Evolutionary conservation across 2,888 invertebrate genomes (phyloP).

Genomic region (Agonum fuliginosum): DNA sequence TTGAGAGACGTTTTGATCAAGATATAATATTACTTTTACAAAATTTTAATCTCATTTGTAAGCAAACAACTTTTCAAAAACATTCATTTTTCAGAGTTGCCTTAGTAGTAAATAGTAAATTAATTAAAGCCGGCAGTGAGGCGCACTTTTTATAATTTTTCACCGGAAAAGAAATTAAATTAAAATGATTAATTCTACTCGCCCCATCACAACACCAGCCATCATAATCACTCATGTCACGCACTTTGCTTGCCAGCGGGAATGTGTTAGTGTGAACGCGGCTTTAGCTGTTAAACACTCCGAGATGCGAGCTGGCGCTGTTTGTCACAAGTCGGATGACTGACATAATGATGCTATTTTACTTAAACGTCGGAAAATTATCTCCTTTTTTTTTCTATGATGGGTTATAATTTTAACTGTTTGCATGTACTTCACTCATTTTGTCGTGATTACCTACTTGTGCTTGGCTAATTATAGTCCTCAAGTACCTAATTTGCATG

Average conservation of each 20-base stretch:
- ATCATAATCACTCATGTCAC: slow-evolving; percentile 41
- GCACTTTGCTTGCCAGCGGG: slow-evolving; percentile 3
- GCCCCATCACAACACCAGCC: slow-evolving; percentile 37
- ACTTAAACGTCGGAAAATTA: slow-evolving; percentile 18
- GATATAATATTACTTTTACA: not conserved
- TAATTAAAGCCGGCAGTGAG: slow-evolving; percentile 39
- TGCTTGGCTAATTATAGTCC: too few relatives aligned
- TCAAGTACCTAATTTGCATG: too few relatives aligned
- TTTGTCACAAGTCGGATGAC: slow-evolving; percentile 3
- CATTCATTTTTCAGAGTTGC: slow-evolving; percentile 32
- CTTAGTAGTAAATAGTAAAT: slow-evolving; percentile 44
- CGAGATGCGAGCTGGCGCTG: slow-evolving; percentile 2
- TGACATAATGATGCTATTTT: slow-evolving; percentile 13
- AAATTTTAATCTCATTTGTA: slow-evolving; percentile 23
- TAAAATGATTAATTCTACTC: slow-evolving; percentile 53
- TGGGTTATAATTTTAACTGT: slow-evolving; percentile 4
- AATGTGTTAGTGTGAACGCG: slow-evolving; percentile 9
- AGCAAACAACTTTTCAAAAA: slow-evolving; percentile 38
- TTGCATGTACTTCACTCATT: not conserved
- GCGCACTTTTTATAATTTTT: slow-evolving; percentile 50
- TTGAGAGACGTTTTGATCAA: not conserved
- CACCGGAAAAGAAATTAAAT: slow-evolving; percentile 49
- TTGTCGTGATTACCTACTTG: not conserved
- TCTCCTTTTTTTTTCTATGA: not conserved
- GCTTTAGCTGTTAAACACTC: not conserved